Conservation (phyloP, 2,113 vertebrate genomes). For the Crotalus helleri region DNA sequence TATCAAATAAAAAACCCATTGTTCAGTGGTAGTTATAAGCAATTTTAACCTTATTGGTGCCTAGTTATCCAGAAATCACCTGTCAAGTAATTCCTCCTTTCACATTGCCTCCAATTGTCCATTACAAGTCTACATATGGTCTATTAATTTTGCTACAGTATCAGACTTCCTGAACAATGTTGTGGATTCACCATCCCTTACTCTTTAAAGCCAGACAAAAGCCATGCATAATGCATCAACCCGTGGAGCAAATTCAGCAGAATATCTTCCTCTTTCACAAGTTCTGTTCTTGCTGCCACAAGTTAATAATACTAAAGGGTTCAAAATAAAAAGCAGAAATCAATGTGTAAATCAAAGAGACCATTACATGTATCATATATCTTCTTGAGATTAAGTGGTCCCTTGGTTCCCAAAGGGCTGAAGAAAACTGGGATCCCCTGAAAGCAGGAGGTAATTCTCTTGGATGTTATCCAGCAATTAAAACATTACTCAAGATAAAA, state of each 20-base stretch:
- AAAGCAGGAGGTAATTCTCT: slow-evolving; percentile 5
- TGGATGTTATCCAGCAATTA: slow-evolving; percentile 13
- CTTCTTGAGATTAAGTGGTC: slow-evolving; percentile 16
- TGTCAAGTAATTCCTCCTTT: not conserved
- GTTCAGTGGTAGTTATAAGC: not conserved
- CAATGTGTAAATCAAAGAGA: slow-evolving; percentile 14
- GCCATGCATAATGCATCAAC: not conserved
- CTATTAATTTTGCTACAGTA: not conserved
- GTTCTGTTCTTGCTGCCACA: not conserved
- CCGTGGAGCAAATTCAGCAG: slow-evolving; percentile 9
- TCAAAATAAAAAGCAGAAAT: not conserved
- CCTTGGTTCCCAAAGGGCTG: slow-evolving; percentile 12
- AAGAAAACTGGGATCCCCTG: slow-evolving; percentile 2
- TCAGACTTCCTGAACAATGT: not conserved
- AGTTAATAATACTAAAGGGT: slow-evolving; percentile 6
- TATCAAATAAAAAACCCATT: not conserved
- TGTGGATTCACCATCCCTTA: not conserved
- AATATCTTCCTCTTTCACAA: not conserved
- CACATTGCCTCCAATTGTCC: not conserved
- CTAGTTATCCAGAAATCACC: not conserved
- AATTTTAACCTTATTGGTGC: not conserved
- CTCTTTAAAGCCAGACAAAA: not conserved
- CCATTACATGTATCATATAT: not conserved
- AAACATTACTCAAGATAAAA: slow-evolving; percentile 25
- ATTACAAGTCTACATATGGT: not conserved